Evolutionary conservation across 2,888 invertebrate genomes (phyloP).

Genomic region (Andrena fulva): DNA sequence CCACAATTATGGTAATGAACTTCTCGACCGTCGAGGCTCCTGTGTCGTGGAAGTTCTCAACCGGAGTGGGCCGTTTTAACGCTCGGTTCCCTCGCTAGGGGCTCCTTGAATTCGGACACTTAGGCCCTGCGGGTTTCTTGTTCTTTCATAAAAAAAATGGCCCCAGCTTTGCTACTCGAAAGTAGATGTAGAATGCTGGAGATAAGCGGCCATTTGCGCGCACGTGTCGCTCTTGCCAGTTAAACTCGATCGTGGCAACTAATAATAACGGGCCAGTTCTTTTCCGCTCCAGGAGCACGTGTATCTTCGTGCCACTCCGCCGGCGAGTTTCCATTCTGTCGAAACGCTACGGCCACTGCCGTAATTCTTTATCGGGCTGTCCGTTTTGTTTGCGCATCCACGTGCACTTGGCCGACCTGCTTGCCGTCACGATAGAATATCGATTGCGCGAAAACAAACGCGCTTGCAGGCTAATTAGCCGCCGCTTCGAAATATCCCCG

Average conservation of each 20-base stretch:
- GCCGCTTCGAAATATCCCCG: neutral
- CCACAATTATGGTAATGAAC: conserved; percentile 19
- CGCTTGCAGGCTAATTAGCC: neutral
- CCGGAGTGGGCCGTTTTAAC: neutral
- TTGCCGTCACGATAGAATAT: neutral
- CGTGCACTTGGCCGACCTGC: neutral
- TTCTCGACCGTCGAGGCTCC: neutral
- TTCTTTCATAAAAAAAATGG: neutral
- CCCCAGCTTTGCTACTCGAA: neutral
- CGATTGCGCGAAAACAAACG: neutral
- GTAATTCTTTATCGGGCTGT: neutral
- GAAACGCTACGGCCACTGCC: neutral
- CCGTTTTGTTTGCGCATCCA: neutral
- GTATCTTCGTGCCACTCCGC: neutral
- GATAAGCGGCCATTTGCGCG: neutral
- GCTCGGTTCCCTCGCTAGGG: too few species aligned
- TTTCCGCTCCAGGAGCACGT: neutral
- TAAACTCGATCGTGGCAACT: neutral
- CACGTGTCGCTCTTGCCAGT: neutral
- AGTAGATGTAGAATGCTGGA: neutral
- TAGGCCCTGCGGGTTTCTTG: neutral
- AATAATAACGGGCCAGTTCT: neutral
- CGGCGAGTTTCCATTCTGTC: neutral
- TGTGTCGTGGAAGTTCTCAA: too few species aligned
- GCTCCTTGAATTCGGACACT: neutral